Evolutionary conservation across 37 sponge, comb jelly and placozoan species (phyloP), one percentile per base, ranked within the genome.

Genomic region (Axinella damicornis): DNA sequence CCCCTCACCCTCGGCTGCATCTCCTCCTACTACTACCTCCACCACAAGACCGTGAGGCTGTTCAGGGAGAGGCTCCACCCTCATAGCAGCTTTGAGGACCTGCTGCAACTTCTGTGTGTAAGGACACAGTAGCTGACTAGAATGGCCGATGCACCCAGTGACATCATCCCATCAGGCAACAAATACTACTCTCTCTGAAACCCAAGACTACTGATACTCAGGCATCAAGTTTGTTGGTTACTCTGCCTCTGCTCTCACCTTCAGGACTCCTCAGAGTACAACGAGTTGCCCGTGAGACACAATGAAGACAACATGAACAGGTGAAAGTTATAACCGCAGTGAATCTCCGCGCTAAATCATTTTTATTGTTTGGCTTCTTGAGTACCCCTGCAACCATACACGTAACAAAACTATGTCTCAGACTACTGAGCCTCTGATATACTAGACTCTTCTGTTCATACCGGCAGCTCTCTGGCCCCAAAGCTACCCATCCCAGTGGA

Each of bases 11-110:
- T 90, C 11, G 99, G 99, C n/a, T 91, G 90, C 58, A 94, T 98
- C 18, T 93, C 97, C 12, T 98, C 99, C 65, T 98, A 76, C 92
- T 98, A 98, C 90, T 98, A 98, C 80, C 91, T 98, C 56, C 86
- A 87, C 54, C 96, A 98, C 85, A 66, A 24, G 17, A 92, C 99
- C 36, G 89, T 98, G 55, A 89, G 75, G 41, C 62, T 94, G 73
- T 96, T 98, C 74, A 81, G 71, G 21, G 89, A 92, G 33, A 89
- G 68, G 52, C 90, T 98, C 21, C 62, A 71, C 62, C 73, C 83
- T n/a, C 19, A 65, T 69, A 77, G 78, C 66, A 79, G 88, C 21
- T 57, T 85, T 4, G 87, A 94, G 39, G 97, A 98, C 35, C 77
- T 96, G 5, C 73, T 98, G 18, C 60, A 87, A 35, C 36, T 93